Conservation (phyloP, 2,888 invertebrate species). For the Dysmachus trigonus region DNA sequence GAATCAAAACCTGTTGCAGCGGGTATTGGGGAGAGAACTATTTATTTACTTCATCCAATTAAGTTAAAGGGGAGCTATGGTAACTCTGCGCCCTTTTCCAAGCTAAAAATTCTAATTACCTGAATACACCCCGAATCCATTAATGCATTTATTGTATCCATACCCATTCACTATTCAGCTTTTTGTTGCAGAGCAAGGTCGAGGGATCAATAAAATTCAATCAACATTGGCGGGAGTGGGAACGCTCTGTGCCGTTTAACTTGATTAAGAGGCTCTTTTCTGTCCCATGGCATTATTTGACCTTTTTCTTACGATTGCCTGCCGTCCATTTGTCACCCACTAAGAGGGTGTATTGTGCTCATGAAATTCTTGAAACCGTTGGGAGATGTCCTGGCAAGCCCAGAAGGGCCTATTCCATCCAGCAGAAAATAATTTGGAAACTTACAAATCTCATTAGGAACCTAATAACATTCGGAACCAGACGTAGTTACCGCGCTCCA, state of each 20-base stretch:
- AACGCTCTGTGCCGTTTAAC: not conserved
- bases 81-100: not conserved
- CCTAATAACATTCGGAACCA: not conserved
- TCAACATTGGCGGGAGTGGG: not conserved
- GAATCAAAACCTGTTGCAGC: not conserved
- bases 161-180: not conserved
- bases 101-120: not conserved
- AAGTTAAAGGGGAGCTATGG: not conserved
- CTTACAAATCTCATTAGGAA: constrained; percentile 25
- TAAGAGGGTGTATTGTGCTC: not conserved
- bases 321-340: constrained; percentile 2
- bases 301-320: constrained; percentile 7
- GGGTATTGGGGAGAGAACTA: not conserved
- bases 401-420: not conserved
- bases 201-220: not conserved
- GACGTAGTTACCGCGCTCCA: not conserved
- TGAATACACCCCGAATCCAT: not conserved
- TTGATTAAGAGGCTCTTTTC: not conserved
- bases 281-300: not conserved
- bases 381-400: not conserved
- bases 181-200: not conserved
- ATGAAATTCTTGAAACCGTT: not conserved
- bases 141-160: not conserved
- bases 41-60: not conserved
- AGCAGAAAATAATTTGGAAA: constrained; percentile 7